Evolutionary conservation across 2,888 invertebrate genomes (phyloP), one percentile per base, ranked within the genome.

Genomic region (Latrodectus elegans): DNA sequence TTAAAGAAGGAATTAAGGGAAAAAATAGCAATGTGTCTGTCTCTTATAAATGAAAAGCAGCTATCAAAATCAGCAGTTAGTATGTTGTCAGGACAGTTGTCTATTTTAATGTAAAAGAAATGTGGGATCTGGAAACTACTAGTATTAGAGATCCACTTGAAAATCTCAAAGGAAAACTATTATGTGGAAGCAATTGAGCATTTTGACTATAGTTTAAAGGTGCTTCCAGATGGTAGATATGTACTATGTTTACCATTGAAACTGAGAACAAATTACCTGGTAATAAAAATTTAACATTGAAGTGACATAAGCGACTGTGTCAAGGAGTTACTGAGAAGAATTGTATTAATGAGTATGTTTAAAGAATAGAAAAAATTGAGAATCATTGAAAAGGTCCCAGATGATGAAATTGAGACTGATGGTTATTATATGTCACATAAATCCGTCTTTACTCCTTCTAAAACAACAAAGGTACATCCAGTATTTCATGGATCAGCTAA

Each of bases 51-150:
- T 55, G 55, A 55, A 55, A 1, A 1, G 11, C 1, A 55, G 1
- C 14, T 55, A 14, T 55, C 11, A 12, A 55, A 1, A 1, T 0
- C 1, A 55, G 1, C 1, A 1, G 1, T 1, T 55, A 1, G 0
- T 55, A 2, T 55, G 2, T 2, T 1, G 1, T 1, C 3, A 2
- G 10, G 10, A 2, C 1, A 55, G 10, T 55, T 2, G 1, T 1
- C 1, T 1, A 55, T 3, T 55, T 55, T 12, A 55, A 55, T 55
- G 55, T 55, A 2, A 55, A 3, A 1, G 3, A 71, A 2, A 1
- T 55, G 1, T 55, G 55, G 55, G 55, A 55, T 55, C 3, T 55
- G 11, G 55, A 2, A n/a, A n/a, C n/a, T n/a, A n/a, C n/a, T n/a
- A n/a, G n/a, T n/a, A n/a, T n/a, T 26, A n/a, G n/a, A n/a, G 55